phyloP scores from a whole-genome alignment of 2,888 invertebrate genomes.

The Tiliacea citrago region DNA sequence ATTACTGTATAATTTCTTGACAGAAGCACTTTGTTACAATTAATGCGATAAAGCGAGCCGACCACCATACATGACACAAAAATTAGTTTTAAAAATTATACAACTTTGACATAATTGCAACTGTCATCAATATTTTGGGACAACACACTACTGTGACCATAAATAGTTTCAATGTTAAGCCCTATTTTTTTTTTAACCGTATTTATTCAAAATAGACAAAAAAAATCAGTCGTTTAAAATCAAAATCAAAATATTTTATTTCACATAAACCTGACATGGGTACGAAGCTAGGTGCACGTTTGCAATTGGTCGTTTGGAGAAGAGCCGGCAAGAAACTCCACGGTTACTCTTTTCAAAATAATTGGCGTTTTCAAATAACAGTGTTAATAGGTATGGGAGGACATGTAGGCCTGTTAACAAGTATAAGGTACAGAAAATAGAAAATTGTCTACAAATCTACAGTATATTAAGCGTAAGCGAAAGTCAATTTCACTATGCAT shows the following conservation, averaged over 20 bases:
- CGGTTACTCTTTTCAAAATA: too few species aligned
- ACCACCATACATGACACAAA: conserved; percentile 18
- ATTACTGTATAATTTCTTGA: conserved; percentile 71
- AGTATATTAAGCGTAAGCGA: not conserved
- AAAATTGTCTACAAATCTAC: too few species aligned
- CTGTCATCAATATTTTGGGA: conserved; percentile 34
- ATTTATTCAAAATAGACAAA: not conserved
- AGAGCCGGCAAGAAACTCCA: too few species aligned
- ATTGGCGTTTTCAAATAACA: too few species aligned
- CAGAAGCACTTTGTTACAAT: conserved; percentile 60
- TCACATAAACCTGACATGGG: too few species aligned
- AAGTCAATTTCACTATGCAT: not conserved
- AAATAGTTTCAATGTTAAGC: not conserved
- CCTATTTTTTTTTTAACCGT: too few species aligned
- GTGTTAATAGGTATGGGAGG: too few species aligned
- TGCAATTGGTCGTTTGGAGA: too few species aligned
- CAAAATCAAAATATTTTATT: too few species aligned
- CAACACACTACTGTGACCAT: conserved; percentile 1
- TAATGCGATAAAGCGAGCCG: conserved; percentile 39
- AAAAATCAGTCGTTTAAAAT: not conserved
- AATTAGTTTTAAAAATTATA: conserved; percentile 29
- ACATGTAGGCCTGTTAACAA: too few species aligned
- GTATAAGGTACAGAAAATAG: too few species aligned
- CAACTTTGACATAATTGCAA: conserved; percentile 22
- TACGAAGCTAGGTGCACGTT: too few species aligned